Percentiles rank a stretch among this genome's conserved stretches.
phyloP scores from a whole-genome alignment of 2,888 invertebrate species.

The Ophraella communa region DNA sequence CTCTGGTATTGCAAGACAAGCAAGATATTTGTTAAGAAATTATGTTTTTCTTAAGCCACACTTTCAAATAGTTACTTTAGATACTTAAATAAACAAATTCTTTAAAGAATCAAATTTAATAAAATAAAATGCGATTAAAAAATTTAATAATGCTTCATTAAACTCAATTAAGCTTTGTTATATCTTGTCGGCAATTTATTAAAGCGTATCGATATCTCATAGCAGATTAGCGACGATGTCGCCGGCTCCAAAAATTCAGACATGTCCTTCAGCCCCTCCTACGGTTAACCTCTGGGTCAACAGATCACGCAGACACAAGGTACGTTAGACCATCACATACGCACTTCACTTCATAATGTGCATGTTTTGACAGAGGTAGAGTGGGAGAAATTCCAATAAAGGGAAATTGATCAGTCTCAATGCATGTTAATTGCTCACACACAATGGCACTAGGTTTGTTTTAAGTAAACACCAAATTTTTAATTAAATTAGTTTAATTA shows the following conservation, averaged over 20 bases:
- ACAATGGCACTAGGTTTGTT: not conserved
- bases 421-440: not conserved
- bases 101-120: not conserved
- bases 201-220: not conserved
- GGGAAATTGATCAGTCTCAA: not conserved
- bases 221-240: not conserved
- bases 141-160: not conserved
- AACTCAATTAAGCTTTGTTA: not conserved
- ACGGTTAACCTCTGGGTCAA: not conserved
- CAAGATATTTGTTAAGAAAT: no score
- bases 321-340: not conserved
- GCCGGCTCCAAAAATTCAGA: not conserved
- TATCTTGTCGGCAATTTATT: not conserved
- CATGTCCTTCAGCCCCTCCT: not conserved
- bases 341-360: not conserved
- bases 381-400: not conserved
- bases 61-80: not conserved
- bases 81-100: no score
- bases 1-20: no score
- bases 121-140: not conserved
- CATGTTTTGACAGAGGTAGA: not conserved
- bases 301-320: not conserved
- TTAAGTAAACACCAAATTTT: not conserved
- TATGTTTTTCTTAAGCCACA: no score
- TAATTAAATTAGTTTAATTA: not conserved